Percentiles rank a stretch among this genome's conserved stretches.
phyloP scores from a whole-genome alignment of 2,797 vertebrate species.

The Poecilia velifera region DNA sequence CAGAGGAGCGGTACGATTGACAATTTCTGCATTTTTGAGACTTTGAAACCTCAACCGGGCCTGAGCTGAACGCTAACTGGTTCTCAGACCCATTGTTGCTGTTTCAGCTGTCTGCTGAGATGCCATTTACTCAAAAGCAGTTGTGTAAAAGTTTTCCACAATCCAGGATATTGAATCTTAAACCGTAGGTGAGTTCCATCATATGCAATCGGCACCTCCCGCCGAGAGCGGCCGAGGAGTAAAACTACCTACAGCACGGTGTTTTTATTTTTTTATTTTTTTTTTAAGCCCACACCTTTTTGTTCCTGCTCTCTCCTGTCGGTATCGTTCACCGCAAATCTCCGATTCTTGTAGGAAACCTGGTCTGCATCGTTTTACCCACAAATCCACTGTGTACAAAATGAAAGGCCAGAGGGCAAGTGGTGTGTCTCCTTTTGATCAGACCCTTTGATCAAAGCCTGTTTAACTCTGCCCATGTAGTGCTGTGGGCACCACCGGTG shows the following conservation, averaged over 20 bases:
- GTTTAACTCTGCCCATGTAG: constrained; percentile 83
- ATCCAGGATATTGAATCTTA: constrained; percentile 22
- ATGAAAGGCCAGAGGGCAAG: constrained; percentile 82
- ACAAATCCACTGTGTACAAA: constrained; percentile 77
- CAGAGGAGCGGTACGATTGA: neutral
- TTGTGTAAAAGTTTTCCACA: constrained; percentile 15
- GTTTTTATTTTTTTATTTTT: neutral
- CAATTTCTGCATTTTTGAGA: neutral
- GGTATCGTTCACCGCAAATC: constrained; percentile 65
- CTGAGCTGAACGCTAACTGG: neutral
- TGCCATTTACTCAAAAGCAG: neutral
- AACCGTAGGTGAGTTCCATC: constrained; percentile 51
- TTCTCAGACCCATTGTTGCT: neutral
- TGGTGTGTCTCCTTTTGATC: constrained; percentile 81
- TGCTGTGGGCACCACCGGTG: constrained; percentile 80
- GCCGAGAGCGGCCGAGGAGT: constrained; percentile 40
- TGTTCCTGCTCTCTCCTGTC: constrained; percentile 58
- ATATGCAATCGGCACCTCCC: constrained; percentile 48
- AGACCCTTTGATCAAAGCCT: constrained; percentile 82
- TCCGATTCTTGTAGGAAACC: constrained; percentile 72
- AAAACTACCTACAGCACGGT: constrained; percentile 58
- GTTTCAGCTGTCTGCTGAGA: neutral
- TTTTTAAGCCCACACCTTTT: constrained; percentile 70
- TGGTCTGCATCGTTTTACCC: constrained; percentile 72
- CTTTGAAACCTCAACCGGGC: neutral